Base-by-base conservation (phyloP, 2,888 invertebrate species). In the Phyllotreta striolata region DNA sequence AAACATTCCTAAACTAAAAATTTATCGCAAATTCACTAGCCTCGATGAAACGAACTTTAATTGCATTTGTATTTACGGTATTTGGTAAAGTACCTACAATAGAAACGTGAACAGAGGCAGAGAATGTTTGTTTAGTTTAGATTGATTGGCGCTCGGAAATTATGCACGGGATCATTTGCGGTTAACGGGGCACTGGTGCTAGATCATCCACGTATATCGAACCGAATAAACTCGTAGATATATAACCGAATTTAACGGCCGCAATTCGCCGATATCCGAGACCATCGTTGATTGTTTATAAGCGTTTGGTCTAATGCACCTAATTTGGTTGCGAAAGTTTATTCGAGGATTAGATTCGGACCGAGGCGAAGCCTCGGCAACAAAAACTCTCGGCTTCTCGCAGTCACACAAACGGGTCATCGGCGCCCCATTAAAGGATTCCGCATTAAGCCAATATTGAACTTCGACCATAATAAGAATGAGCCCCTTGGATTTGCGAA, bases 381-480 rank as follows among this genome's bases (percentile, higher is more conserved):
- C 24, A 24, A 24, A 24, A 24, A 24, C 24, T 24, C 24, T 24
- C 24, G 24, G 24, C 24, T 24, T 24, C 24, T 24, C 24, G 24
- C 24, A 24, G 1, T 24, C 24, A 24, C 24, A 24, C n/a, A n/a
- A n/a, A 46, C 38, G 37, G 49, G 39, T 41, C 49, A n/a, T 35
- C 8, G 38, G 49, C 41, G 49, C 8, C 41, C 59, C 55, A 69
- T 69, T 70, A 66, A 66, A 62, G 66, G 59, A 61, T 63, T 61
- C 62, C 47, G 55, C 64, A 63, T 63, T 55, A 62, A 60, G 60
- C 55, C 57, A 63, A 67, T 67, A 67, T 68, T 66, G 63, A 63
- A 68, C 62, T 68, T 64, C 40, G 40, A 43, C 44, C 38, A 58
- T 61, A 66, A 68, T 65, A 64, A 66, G 68, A 66, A 66, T 62